Conservation (phyloP, 2,113 vertebrate genomes). For the Mesocricetus auratus region DNA sequence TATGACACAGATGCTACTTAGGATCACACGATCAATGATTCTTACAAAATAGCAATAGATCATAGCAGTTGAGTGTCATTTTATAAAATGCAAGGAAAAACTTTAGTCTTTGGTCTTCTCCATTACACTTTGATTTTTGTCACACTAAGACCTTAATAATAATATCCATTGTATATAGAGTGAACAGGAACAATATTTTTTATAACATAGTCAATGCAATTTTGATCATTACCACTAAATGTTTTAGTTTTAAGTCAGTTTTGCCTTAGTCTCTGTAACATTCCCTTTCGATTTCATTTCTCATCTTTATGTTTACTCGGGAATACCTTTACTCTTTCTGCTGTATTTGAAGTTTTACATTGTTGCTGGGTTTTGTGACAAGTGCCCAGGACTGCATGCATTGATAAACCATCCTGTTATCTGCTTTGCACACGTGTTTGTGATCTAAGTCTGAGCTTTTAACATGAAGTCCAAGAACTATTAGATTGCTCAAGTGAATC, state of each 20-base stretch:
- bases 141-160: neutral
- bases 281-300: neutral
- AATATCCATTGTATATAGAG: neutral
- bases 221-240: neutral
- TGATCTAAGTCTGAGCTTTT: neutral
- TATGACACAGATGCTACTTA: neutral
- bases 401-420: rapidly evolving
- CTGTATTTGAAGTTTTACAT: neutral
- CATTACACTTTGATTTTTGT: neutral
- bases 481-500: neutral
- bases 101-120: neutral
- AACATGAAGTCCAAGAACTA: neutral
- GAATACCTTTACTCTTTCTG: no score
- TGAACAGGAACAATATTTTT: neutral
- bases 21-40: neutral
- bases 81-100: neutral
- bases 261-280: neutral
- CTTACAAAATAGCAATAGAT: neutral
- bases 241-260: neutral
- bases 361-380: neutral
- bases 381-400: neutral
- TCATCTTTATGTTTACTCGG: no score
- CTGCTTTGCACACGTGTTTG: neutral
- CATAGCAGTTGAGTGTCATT: neutral
- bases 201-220: neutral